Evolutionary conservation across 92 coral and sea anemone genomes (phyloP), one percentile per base, ranked within the genome.

Genomic region (Porites evermanni): DNA sequence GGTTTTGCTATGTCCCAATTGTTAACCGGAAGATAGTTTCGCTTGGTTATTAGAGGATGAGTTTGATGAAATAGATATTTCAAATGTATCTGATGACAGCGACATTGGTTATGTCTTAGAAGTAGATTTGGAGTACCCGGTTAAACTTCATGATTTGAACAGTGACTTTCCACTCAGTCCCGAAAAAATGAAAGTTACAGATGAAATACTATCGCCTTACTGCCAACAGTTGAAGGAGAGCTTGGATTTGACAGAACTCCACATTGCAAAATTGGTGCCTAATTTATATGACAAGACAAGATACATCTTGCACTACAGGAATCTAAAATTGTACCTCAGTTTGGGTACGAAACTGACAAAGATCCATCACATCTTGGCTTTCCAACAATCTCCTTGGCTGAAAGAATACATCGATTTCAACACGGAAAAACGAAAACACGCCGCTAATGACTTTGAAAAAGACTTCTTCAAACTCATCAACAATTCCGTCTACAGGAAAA

Each of bases 351-450:
- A 83, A 52, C 1, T 88, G 4, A 53, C 56, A 2, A 88, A 88
- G 14, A 58, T 83, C 0, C 84, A 82, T 32, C n/a, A 88, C 29
- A 79, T 76, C 1, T 38, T 82, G n/a, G 64, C 67, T 12, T 88
- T 88, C 47, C 32, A 76, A 18, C 88, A 88, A 16, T 72, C 79
- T 13, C 44, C 88, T 5, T 88, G 91, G 88, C 8, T 88, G 20
- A 83, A 77, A 12, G 1, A 68, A 26, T 83, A 78, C 13, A 88
- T 88, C 51, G 88, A 82, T 59, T 74, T 88, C 72, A 88, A 88
- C 58, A 75, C 88, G 0, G 67, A 52, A 44, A 88, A 88, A 20
- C 76, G 78, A 21, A 82, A 53, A 13, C 12, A 64, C 13, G 82
- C 88, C 4, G 61, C 78, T 26, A 70, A 82, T 53, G 56, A 29